Evolutionary conservation across 2,888 invertebrate species (phyloP), one percentile per base, ranked within the genome.

Genomic region (Lepidocyrtinus sp.): DNA sequence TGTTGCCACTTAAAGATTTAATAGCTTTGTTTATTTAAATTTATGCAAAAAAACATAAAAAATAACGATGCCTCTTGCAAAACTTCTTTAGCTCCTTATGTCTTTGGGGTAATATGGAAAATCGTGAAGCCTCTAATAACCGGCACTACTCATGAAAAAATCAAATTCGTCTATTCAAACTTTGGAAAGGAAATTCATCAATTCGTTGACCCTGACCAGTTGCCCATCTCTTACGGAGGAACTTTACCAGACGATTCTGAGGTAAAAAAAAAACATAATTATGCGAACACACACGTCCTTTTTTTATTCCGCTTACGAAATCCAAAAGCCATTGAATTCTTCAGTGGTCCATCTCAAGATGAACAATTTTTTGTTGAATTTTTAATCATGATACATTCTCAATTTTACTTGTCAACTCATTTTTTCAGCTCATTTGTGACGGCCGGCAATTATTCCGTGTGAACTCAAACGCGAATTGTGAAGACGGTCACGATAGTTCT

Each of bases 151-250:
- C 79, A 79, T 59, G 79, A 79, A 46, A 79, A 79, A 21, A 79
- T 79, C 7, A 65, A 50, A 2, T 79, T 79, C 26, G 79, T 79
- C 3, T 79, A 74, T 19, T 74, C 79, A 1, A 74, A 79, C 24
- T 79, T 59, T 45, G 79, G 74, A 25, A 63, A 79, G 36, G 73
- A 79, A 74, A 72, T 79, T 22, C 19, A n/a, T 2, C 19, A 69
- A 74, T 74, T 69, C 45, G 79, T 79, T 19, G 79, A 79, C 55
- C 79, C 79, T 69, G 74, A 79, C 64, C 73, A 79, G 21, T 19
- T 79, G 12, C 79, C 79, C 9, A 24, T 55, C 19, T 15, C 65
- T 1, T 79, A 79, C 21, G 79, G 79, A 0, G 79, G 79, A 1
- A 74, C 74, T 27, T 55, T 79, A 27, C 69, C 68, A 27, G 79